Evolutionary conservation across 2,113 vertebrate genomes (phyloP), one percentile per base, ranked within the genome.

Genomic region (Poicephalus meyeri): DNA sequence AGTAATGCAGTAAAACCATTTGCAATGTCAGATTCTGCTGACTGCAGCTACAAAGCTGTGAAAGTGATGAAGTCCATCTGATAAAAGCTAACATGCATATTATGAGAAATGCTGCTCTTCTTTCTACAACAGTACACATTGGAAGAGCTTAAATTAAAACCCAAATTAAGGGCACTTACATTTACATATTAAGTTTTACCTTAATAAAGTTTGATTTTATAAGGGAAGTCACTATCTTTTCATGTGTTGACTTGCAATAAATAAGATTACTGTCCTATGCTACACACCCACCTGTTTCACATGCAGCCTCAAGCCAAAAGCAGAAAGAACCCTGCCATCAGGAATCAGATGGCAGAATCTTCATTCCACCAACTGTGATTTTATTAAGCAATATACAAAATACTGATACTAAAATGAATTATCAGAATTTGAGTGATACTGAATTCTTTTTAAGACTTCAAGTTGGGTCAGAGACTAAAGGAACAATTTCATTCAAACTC

Each of bases 361-460:
- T 60, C 60, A 35, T 63, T 90, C 80, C 76, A 70, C 24, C 79
- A 73, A 41, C 80, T 37, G 33, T 2, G 10, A 73, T 74, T 90
- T 66, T 55, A 74, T 68, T 80, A 74, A 88, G 72, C 55, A 93
- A 94, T 47, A 90, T 53, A 80, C 41, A 88, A 93, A 94, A 76
- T 47, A 71, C 0, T 8, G 3, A 46, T 39, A 33, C 24, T 64
- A 23, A 60, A 90, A 31, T 50, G 55, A 88, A n/a, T 66, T 91
- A 80, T 49, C 39, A 37, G 14, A 88, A 73, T 35, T 58, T 44
- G 13, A 89, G 64, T 17, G 29, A 78, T 33, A 15, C 0, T 24
- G 64, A 86, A 83, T 39, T 63, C 39, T 79, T 81, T 72, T 88
- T 41, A 86, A 72, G n/a, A 73, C 7, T 66, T 35, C 1, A 7